Percentiles rank a stretch among this genome's conserved stretches.
These are phyloP conservation scores for Herpailurus yagouaroundi DNA, from an alignment of 2,113 vertebrate genomes.

Conservation along the genomic window DNA sequence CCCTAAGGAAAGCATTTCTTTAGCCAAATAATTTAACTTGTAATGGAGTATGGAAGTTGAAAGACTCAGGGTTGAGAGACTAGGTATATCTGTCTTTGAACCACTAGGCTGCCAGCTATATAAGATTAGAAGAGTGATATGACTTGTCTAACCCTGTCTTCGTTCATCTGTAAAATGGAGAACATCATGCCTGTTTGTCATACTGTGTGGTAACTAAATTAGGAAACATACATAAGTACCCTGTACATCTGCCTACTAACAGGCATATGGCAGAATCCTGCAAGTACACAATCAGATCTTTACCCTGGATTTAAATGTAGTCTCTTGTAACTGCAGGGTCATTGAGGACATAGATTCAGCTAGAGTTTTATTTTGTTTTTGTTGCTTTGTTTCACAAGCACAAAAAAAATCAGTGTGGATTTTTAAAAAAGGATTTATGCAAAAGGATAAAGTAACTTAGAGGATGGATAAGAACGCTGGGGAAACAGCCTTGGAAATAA, in stretches of 20 bases:
- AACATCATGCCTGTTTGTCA: neutral
- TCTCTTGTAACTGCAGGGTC: neutral
- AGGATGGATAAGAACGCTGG: neutral
- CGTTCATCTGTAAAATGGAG: neutral
- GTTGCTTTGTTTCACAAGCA: neutral
- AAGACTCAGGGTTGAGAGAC: neutral
- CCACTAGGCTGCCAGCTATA: fast-evolving
- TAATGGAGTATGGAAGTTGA: neutral
- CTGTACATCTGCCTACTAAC: neutral
- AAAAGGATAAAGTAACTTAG: neutral
- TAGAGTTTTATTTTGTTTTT: neutral
- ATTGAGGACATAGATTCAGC: neutral
- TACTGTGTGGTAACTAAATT: neutral
- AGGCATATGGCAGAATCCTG: neutral
- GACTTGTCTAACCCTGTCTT: neutral
- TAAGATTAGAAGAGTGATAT: neutral
- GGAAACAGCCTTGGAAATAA: conserved; percentile 1
- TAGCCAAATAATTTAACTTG: neutral
- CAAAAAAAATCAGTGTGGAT: neutral
- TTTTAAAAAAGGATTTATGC: neutral
- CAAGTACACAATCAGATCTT: neutral
- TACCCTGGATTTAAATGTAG: neutral
- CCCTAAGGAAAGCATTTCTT: neutral
- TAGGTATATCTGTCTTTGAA: neutral
- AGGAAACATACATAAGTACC: neutral